Evolutionary conservation across 1,140 invertebrate genomes (phyloP).

Genomic region (Drepana arcuata): DNA sequence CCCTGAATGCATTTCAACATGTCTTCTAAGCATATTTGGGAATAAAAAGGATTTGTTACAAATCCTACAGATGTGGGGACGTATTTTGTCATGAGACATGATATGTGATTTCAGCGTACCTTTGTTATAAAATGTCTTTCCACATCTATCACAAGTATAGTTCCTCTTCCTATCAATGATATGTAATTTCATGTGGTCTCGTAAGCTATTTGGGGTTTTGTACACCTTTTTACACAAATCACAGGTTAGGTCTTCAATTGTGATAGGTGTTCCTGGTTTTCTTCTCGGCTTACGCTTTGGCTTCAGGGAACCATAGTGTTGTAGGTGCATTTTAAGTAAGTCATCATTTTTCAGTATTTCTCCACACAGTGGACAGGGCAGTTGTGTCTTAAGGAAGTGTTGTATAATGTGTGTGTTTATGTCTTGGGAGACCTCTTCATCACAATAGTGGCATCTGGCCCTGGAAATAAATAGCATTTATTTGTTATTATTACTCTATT

Average conservation of each 20-base stretch:
- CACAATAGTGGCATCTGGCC: conserved; percentile 9
- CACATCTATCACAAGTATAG: conserved; percentile 51
- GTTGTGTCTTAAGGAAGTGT: not conserved
- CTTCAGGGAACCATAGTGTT: conserved; percentile 11
- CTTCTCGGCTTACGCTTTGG: conserved; percentile 21
- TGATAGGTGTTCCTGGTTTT: conserved; percentile 11
- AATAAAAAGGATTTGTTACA: conserved; percentile 46
- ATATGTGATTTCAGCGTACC: conserved; percentile 40
- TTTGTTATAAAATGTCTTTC: conserved; percentile 47
- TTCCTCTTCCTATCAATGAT: conserved; percentile 34
- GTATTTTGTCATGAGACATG: conserved; percentile 36
- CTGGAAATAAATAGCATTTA: no score
- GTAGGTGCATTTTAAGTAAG: conserved; percentile 10
- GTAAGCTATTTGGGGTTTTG: conserved; percentile 41
- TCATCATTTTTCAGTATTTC: conserved; percentile 19
- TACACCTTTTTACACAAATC: conserved; percentile 42
- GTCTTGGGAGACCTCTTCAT: no score
- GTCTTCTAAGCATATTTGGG: conserved; percentile 55
- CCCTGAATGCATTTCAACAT: conserved; percentile 76
- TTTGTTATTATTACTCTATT: no score
- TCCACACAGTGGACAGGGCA: not conserved
- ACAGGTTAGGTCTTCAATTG: conserved; percentile 31
- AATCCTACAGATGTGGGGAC: conserved; percentile 43
- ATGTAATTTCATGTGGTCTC: conserved; percentile 39
- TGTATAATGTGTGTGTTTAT: not conserved